Percentiles rank a stretch among this genome's conserved stretches.
These are phyloP conservation scores for Bilobella aurantiaca DNA, from an alignment of 1,140 invertebrate species.

Conservation along the genomic window DNA sequence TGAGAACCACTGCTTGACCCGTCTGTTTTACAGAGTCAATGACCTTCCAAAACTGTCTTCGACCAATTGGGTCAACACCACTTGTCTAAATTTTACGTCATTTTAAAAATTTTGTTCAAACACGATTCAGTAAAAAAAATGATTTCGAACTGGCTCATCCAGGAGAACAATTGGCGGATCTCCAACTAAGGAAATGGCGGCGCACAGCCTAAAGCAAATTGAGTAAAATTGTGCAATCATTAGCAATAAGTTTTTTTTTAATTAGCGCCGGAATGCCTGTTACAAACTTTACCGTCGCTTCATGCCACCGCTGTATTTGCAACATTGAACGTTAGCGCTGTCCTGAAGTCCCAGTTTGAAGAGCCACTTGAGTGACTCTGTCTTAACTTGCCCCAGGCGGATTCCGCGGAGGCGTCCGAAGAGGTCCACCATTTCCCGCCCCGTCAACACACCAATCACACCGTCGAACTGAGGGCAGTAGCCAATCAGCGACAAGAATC, in stretches of 20 bases:
- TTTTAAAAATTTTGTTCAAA: not conserved
- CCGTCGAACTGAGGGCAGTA: conserved; percentile 50
- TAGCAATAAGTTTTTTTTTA: conserved; percentile 56
- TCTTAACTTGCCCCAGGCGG: conserved; percentile 37
- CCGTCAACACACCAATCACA: conserved; percentile 47
- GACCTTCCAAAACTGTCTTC: conserved; percentile 41
- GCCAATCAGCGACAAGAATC: conserved; percentile 38
- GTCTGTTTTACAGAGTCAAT: conserved; percentile 31
- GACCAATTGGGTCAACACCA: conserved; percentile 42
- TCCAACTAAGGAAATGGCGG: conserved; percentile 51
- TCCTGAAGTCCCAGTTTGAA: not conserved
- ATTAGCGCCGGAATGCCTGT: no score
- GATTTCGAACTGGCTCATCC: conserved; percentile 49
- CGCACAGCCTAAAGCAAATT: no score
- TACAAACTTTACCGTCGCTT: no score
- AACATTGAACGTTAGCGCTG: not conserved
- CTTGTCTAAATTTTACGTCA: not conserved
- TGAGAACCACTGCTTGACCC: conserved; percentile 31
- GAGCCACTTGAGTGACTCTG: conserved; percentile 36
- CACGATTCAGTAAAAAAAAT: not conserved
- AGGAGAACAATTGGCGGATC: conserved; percentile 52
- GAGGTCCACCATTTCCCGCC: conserved; percentile 47
- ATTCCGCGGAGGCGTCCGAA: conserved; percentile 47
- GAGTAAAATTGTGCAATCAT: no score
- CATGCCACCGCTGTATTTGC: conserved; percentile 38